These are phyloP conservation scores for Anguilla marmorata DNA, from an alignment of 2,797 vertebrate species.

Conservation along the genomic window DNA sequence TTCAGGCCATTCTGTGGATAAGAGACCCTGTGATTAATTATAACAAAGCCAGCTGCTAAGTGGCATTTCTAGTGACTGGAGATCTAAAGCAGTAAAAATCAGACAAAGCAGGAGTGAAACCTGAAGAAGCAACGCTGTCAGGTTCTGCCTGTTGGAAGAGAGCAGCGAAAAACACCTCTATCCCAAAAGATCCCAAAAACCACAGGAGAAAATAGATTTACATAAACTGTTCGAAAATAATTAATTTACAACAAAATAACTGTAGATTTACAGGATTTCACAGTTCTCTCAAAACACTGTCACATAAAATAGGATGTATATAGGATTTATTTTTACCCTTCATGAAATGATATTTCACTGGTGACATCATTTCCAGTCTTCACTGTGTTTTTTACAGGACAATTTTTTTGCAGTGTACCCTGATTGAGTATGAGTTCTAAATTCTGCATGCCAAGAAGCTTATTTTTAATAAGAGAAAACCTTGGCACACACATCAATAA, in stretches of 20 bases:
- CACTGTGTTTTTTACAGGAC: conserved; percentile 21
- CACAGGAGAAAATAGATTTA: conserved; percentile 39
- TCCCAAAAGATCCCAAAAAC: conserved; percentile 35
- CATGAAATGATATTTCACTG: not conserved
- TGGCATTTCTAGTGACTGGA: conserved; percentile 28
- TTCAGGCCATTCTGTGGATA: not conserved
- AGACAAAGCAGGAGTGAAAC: conserved; percentile 38
- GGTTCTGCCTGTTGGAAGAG: conserved; percentile 7
- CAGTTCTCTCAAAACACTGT: not conserved
- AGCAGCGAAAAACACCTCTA: not conserved
- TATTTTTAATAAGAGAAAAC: conserved; percentile 31
- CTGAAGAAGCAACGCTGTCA: conserved; percentile 33
- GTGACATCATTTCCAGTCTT: too few species aligned
- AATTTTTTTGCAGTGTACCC: conserved; percentile 10
- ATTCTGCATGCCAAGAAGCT: conserved; percentile 26
- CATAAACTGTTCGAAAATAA: not conserved
- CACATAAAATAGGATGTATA: not conserved
- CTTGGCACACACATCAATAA: conserved; percentile 28
- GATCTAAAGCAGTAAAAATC: not conserved
- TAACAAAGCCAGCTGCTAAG: conserved; percentile 21
- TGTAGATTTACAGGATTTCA: not conserved
- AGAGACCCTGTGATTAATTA: conserved; percentile 19
- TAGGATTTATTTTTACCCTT: not conserved
- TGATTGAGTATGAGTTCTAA: conserved; percentile 20
- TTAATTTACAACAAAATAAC: too few species aligned